Percentiles rank a stretch among this genome's conserved stretches.
These are phyloP conservation scores for Hypotaenidia okinawae DNA, from an alignment of 2,797 vertebrate genomes.

Conservation along the genomic window DNA sequence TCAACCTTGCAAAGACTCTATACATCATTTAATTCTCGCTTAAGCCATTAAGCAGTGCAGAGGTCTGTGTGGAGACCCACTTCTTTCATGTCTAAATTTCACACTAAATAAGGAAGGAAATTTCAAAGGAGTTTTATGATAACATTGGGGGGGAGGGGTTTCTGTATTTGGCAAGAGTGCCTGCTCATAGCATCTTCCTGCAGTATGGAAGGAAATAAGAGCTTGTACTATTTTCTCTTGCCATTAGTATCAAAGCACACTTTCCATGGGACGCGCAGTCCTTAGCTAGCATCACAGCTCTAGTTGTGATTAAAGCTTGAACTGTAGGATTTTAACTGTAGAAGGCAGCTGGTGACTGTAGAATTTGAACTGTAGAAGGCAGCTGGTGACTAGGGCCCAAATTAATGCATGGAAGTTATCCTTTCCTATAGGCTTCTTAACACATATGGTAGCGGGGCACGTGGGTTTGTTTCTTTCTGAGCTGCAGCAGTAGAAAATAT, in stretches of 20 bases:
- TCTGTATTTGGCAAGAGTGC: not conserved
- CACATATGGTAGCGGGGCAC: fast-evolving
- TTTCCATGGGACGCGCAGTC: not conserved
- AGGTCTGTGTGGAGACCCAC: not conserved
- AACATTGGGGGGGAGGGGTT: not conserved
- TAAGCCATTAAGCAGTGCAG: not conserved
- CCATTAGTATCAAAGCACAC: fast-evolving
- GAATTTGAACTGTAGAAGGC: not conserved
- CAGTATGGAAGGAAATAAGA: not conserved
- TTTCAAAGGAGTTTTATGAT: not conserved
- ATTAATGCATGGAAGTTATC: not conserved
- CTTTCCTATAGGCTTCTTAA: not conserved
- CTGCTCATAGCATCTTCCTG: not conserved
- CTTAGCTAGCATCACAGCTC: not conserved
- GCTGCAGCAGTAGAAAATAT: not conserved
- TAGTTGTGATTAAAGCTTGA: not conserved
- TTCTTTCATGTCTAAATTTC: not conserved
- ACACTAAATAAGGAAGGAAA: not conserved
- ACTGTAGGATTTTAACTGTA: not conserved
- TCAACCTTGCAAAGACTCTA: not conserved
- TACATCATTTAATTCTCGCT: not conserved
- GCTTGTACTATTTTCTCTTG: not conserved
- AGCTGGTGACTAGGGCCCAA: not conserved
- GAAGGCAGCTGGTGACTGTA: not conserved
- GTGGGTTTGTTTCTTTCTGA: not conserved